Evolutionary conservation across 2,888 invertebrate species (phyloP), one percentile per base, ranked within the genome.

Genomic region (Exocentrus adspersus): DNA sequence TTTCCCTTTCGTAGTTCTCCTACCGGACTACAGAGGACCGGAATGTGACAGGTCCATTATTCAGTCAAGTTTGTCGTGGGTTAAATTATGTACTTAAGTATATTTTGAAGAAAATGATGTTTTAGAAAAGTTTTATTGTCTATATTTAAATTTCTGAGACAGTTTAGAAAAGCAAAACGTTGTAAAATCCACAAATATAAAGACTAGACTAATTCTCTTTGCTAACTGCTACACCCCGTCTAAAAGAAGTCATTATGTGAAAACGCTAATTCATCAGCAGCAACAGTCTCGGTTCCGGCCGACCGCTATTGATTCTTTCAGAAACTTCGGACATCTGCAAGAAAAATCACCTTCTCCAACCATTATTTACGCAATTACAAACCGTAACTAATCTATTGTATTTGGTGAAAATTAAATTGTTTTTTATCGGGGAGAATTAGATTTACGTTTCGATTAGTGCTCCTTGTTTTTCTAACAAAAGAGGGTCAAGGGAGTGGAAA

Each of bases 221-320:
- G 67, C 74, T 76, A 75, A 76, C 75, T 76, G 74, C 74, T 68
- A 67, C 67, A 70, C 69, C 69, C 72, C 73, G 73, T 74, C 72
- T 75, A 73, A 76, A 76, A 75, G 73, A 74, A 74, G 72, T 75
- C 76, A 76, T 76, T 76, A 76, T 75, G 75, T 72, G 75, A 65
- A 69, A 63, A 50, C 67, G 70, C 66, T 73, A 70, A 73, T 74
- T 73, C 71, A 77, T 77, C 76, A 75, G 70, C 67, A 71, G 73
- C 74, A 74, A 72, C 73, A 73, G 73, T 71, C 67, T 68, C 58
- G 60, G 64, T 54, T 57, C 66, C 64, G 64, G 65, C 71, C 69
- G 72, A 73, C 72, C 73, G 68, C 70, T 70, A 75, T 75, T 70
- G 74, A 75, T 74, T 73, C 70, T 67, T 64, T 56, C 50, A 57